phyloP scores from a whole-genome alignment of 2,888 invertebrate species.

The Leucophora obtusa region DNA sequence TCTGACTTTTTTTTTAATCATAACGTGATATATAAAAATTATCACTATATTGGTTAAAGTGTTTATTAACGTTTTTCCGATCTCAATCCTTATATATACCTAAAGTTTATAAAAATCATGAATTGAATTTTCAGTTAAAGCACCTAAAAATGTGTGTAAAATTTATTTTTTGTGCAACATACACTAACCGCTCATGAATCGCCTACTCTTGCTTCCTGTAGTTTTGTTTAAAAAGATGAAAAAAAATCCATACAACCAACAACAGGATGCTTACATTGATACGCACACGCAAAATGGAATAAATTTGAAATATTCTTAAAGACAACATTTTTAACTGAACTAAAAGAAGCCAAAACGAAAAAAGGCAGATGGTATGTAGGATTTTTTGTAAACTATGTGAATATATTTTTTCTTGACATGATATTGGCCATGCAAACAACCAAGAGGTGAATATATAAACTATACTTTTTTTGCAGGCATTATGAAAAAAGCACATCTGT shows the following conservation, averaged over 20 bases:
- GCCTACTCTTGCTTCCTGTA: conserved; percentile 41
- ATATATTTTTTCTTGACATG: conserved; percentile 14
- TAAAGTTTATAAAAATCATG: no score
- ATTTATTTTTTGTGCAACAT: not conserved
- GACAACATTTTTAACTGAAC: conserved; percentile 11
- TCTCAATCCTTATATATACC: no score
- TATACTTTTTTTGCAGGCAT: not conserved
- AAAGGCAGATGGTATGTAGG: conserved; percentile 31
- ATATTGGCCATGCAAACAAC: conserved; percentile 17
- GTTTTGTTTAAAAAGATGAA: conserved; percentile 1
- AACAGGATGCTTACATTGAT: conserved; percentile 28
- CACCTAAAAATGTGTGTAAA: conserved; percentile 2
- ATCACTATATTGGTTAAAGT: no score
- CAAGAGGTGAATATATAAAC: no score
- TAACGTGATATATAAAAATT: no score
- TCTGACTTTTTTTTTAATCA: no score
- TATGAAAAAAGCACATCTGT: conserved; percentile 22
- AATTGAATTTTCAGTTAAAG: not conserved
- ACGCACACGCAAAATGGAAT: conserved; percentile 36
- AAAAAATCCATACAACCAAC: conserved; percentile 7
- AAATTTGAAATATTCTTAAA: conserved; percentile 33
- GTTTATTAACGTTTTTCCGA: no score
- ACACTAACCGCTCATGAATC: conserved; percentile 14
- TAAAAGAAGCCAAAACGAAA: not conserved
- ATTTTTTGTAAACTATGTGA: conserved; percentile 23